phyloP scores from a whole-genome alignment of 2,888 invertebrate species.

The Lucinisca nassula region DNA sequence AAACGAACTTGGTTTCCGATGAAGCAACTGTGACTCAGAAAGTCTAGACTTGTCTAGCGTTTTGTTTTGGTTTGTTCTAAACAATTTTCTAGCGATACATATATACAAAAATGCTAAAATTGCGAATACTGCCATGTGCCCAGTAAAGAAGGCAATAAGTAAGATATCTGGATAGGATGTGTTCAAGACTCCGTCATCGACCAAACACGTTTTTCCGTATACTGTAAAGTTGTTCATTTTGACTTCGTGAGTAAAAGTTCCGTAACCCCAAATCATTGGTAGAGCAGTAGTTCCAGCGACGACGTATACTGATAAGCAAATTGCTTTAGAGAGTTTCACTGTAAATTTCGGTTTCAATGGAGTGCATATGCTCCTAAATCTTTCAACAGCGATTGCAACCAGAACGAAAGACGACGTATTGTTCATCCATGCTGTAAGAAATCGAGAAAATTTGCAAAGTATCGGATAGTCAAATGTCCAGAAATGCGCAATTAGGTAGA shows the following conservation, averaged over 20 bases:
- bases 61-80: slow-evolving; percentile 34
- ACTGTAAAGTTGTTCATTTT: slow-evolving; percentile 39
- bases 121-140: slow-evolving; percentile 51
- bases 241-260: slow-evolving; percentile 47
- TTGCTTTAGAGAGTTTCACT: slow-evolving; percentile 32
- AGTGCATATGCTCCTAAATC: slow-evolving; percentile 59
- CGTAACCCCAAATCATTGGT: slow-evolving; percentile 64
- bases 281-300: slow-evolving; percentile 50
- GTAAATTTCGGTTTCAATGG: slow-evolving; percentile 58
- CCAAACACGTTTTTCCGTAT: slow-evolving; percentile 54
- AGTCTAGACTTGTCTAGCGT: slow-evolving; percentile 15
- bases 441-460: slow-evolving; percentile 56
- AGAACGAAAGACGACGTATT: slow-evolving; percentile 63
- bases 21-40: slow-evolving; percentile 38
- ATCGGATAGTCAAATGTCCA: slow-evolving; percentile 58
- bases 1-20: slow-evolving; percentile 48
- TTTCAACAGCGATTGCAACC: slow-evolving; percentile 60
- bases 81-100: slow-evolving; percentile 52
- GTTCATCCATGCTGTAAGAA: slow-evolving; percentile 56
- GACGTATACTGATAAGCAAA: slow-evolving; percentile 22
- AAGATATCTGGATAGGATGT: slow-evolving; percentile 52
- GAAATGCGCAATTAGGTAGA: slow-evolving; percentile 58
- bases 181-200: slow-evolving; percentile 47
- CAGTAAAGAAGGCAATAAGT: slow-evolving; percentile 53
- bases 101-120: slow-evolving; percentile 48